phyloP scores from a whole-genome alignment of 2,113 vertebrate species.

The Etheostoma cragini region DNA sequence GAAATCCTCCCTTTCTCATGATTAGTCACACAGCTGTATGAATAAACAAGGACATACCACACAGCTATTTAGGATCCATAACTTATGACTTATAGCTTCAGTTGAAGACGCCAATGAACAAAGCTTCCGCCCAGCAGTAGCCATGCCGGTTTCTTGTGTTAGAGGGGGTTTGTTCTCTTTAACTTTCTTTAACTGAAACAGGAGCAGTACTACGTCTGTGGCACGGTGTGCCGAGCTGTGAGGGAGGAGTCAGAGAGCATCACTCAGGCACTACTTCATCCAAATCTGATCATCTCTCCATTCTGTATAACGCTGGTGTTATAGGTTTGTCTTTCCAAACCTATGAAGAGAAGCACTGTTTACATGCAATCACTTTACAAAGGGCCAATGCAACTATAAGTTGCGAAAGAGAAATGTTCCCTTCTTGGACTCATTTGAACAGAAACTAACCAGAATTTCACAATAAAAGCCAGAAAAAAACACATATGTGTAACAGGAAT shows the following conservation, averaged over 20 bases:
- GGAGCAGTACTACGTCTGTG: background rate
- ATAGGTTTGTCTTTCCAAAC: background rate
- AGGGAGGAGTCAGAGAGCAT: conserved; percentile 20
- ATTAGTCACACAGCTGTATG: conserved; percentile 1
- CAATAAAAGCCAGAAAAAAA: background rate
- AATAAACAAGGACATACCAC: conserved; percentile 24
- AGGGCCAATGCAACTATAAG: background rate
- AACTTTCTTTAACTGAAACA: conserved; percentile 15
- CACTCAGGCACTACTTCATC: conserved; percentile 10
- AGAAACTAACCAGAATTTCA: background rate
- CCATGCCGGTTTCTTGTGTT: conserved; percentile 3
- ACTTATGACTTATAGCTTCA: conserved; percentile 26
- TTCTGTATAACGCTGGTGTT: background rate
- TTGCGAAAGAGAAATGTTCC: background rate
- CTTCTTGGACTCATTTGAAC: background rate
- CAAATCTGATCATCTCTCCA: conserved; percentile 17
- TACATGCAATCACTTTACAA: background rate
- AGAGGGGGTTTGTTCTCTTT: conserved; percentile 15
- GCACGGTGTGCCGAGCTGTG: conserved; percentile 7
- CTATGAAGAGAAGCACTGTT: background rate
- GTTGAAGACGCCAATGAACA: conserved; percentile 5
- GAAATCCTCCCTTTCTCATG: background rate
- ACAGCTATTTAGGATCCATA: conserved; percentile 42
- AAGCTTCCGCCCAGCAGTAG: background rate
- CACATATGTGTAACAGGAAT: background rate